phyloP scores from a whole-genome alignment of 2,113 vertebrate genomes.

The Agapornis roseicollis region DNA sequence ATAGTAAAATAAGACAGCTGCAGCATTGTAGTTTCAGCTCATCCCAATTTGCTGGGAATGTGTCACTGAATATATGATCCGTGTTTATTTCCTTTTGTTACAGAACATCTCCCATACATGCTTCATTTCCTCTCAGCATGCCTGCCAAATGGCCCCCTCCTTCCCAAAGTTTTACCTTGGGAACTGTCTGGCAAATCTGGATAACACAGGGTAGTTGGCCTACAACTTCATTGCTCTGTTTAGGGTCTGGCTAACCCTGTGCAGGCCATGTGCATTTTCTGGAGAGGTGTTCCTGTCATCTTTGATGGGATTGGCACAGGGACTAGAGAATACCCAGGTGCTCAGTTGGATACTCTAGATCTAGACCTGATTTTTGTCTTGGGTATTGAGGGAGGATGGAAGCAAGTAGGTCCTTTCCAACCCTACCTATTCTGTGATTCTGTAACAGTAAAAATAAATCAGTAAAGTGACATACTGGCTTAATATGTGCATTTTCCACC shows the following conservation, averaged over 20 bases:
- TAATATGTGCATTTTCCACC: not conserved
- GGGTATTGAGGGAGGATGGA: not conserved
- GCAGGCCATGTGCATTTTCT: not conserved
- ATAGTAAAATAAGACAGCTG: not conserved
- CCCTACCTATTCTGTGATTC: not conserved
- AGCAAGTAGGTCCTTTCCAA: not conserved
- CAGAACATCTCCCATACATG: rapidly evolving
- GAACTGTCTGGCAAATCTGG: not conserved
- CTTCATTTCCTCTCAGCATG: not conserved
- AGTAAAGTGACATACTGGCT: not conserved
- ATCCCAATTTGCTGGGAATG: not conserved
- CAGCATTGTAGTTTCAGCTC: not conserved
- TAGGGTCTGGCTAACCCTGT: not conserved
- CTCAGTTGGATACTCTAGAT: not conserved
- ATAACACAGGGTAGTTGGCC: not conserved
- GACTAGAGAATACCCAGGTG: not conserved
- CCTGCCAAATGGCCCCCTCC: not conserved
- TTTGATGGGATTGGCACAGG: not conserved
- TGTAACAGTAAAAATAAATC: not conserved
- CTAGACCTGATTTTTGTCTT: not conserved
- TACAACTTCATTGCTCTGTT: not conserved
- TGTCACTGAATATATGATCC: not conserved
- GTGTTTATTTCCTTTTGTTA: not conserved
- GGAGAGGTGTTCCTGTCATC: rapidly evolving
- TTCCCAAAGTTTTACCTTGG: not conserved